These are phyloP conservation scores for Lagria hirta DNA, from an alignment of 2,888 invertebrate species.

Conservation along the genomic window DNA sequence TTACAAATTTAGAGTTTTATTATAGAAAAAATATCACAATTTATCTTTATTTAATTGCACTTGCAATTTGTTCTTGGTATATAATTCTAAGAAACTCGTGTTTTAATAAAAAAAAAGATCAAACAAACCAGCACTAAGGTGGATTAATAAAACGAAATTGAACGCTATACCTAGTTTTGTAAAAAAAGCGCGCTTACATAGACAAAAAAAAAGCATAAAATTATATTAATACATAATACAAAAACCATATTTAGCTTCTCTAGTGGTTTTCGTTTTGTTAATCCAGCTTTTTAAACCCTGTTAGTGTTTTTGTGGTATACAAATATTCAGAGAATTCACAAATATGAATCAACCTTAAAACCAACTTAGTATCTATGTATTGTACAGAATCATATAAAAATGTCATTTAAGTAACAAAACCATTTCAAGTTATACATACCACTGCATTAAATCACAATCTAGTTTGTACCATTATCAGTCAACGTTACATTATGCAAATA, in stretches of 20 bases:
- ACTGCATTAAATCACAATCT: constrained; percentile 35
- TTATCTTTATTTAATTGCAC: constrained; percentile 39
- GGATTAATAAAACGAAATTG: constrained; percentile 18
- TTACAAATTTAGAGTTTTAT: constrained; percentile 32
- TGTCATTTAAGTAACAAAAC: constrained; percentile 31
- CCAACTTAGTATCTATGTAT: constrained; percentile 38
- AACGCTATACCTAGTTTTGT: neutral
- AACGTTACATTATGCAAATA: constrained; percentile 27
- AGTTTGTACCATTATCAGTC: constrained; percentile 40
- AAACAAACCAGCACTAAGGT: constrained; percentile 21
- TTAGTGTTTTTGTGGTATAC: constrained; percentile 39
- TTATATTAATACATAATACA: constrained; percentile 34
- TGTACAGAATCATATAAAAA: constrained; percentile 42
- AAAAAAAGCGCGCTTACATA: neutral
- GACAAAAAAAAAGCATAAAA: constrained; percentile 28
- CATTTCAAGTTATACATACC: constrained; percentile 24
- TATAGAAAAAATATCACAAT: constrained; percentile 31
- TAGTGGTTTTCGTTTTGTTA: constrained; percentile 11
- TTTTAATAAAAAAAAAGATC: constrained; percentile 21
- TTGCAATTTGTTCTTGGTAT: constrained; percentile 33
- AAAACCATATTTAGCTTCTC: constrained; percentile 26
- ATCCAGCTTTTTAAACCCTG: constrained; percentile 39
- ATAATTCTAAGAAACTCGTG: constrained; percentile 39
- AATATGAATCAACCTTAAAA: constrained; percentile 31
- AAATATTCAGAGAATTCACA: constrained; percentile 19